A percentile compares a stretch with the other conserved stretches of the same genome.
Conservation (phyloP, 2,797 vertebrate species). For the Parotocinclus haroldoi region DNA sequence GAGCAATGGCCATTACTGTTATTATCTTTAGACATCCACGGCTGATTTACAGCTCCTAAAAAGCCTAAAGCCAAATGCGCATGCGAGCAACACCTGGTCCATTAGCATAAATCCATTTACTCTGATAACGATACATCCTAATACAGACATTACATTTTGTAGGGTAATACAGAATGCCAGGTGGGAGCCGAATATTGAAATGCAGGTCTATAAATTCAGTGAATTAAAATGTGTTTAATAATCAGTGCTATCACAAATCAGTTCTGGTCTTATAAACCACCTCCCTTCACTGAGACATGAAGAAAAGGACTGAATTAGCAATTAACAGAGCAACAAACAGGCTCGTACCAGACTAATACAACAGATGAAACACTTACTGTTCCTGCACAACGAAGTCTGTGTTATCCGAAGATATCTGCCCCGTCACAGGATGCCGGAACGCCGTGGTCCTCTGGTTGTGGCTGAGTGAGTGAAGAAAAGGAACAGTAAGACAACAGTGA, state of each 20-base stretch:
- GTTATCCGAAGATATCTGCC: constrained; percentile 95
- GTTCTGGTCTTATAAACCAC: too few species aligned
- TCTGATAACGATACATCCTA: constrained; percentile 17
- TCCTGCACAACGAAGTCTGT: constrained; percentile 90
- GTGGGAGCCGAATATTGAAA: too few species aligned
- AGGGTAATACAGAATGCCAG: constrained; percentile 39
- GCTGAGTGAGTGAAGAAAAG: constrained; percentile 66
- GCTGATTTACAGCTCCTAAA: constrained; percentile 44
- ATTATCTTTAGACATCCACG: constrained; percentile 30
- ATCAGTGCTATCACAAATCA: too few species aligned
- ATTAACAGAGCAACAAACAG: neutral
- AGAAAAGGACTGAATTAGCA: too few species aligned
- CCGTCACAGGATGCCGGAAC: constrained; percentile 93
- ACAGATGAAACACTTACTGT: constrained; percentile 77
- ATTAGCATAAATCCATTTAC: constrained; percentile 53
- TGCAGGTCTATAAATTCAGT: constrained; percentile 18
- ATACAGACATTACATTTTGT: constrained; percentile 20
- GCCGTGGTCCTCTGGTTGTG: constrained; percentile 91
- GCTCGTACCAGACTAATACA: neutral
- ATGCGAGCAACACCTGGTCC: constrained; percentile 35
- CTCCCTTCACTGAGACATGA: too few species aligned
- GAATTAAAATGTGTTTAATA: too few species aligned
- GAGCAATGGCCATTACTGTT: constrained; percentile 30
- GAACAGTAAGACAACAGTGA: constrained; percentile 10
- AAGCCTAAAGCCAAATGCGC: constrained; percentile 35